Evolutionary conservation across 2,113 vertebrate genomes (phyloP).

Genomic region (Potamarius usumacintae): DNA sequence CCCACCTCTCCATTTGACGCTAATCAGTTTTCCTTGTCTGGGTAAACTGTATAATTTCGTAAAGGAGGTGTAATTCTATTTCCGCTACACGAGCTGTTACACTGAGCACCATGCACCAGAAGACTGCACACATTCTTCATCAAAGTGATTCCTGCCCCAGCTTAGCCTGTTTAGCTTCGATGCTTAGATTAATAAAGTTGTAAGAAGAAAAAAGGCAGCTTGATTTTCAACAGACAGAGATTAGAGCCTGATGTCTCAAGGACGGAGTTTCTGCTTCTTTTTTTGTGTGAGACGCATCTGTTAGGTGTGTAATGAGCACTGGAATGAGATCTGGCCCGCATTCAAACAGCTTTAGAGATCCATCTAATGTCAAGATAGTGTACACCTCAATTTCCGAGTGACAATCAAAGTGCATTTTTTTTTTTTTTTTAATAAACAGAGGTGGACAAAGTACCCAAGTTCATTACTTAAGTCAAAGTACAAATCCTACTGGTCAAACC

Average conservation of each 20-base stretch:
- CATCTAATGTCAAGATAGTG: not conserved
- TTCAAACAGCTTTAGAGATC: not conserved
- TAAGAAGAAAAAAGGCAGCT: conserved; percentile 52
- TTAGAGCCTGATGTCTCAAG: conserved; percentile 48
- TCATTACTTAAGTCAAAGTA: no score
- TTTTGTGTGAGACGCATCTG: conserved; percentile 9
- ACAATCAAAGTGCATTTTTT: not conserved
- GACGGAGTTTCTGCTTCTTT: conserved; percentile 27
- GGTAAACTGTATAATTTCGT: conserved; percentile 73
- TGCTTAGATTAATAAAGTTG: conserved; percentile 57
- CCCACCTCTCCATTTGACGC: conserved; percentile 65
- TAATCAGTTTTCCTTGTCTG: conserved; percentile 70
- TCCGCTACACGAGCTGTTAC: conserved; percentile 53
- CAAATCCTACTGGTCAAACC: no score
- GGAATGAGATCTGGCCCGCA: not conserved
- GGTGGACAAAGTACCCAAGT: no score
- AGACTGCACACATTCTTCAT: conserved; percentile 42
- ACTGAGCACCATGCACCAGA: conserved; percentile 32
- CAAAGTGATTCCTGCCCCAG: conserved; percentile 58
- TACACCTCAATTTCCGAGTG: not conserved
- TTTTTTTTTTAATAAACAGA: no score
- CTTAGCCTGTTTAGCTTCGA: conserved; percentile 58
- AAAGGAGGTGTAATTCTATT: conserved; percentile 65
- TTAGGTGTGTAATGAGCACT: not conserved
- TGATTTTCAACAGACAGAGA: conserved; percentile 58